Evolutionary conservation across 2,888 invertebrate genomes (phyloP), one percentile per base, ranked within the genome.

Genomic region (Apeira syringaria): DNA sequence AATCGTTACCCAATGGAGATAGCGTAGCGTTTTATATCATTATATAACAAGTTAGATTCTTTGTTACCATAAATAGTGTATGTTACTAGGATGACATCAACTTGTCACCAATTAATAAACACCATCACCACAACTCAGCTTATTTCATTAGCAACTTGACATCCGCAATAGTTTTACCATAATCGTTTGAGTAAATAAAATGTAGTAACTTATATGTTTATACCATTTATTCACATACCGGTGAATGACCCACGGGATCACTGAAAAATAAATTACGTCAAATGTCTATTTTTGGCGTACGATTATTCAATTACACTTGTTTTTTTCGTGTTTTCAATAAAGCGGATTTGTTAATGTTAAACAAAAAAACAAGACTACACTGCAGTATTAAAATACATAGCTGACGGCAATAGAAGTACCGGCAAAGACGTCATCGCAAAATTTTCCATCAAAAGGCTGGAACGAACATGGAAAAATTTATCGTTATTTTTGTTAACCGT

Each of bases 141-240:
- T 33, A 41, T 34, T 42, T 45, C 31, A 47, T 56, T 57, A 45
- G 46, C 47, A 10, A 32, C 22, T 7, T 30, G n/a, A 43, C 38
- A 53, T 56, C 48, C 53, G 56, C 43, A 38, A 47, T 46, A 24
- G 24, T 6, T 11, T 9, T 9, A 6, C 2, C 8, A 8, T 9
- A 24, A 26, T 6, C 10, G 11, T 20, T 7, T 20, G 20, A 20
- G 20, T 20, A 20, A n/a, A 24, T 5, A 20, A 10, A 22, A 9
- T 33, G 24, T 28, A n/a, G 26, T 12, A 22, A 24, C 18, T n/a
- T 18, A 5, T n/a, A 1, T 27, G 15, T 36, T 36, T 10, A 31
- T 31, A 36, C 13, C 28, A 28, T 28, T 29, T 9, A 28, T 44
- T 38, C 26, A 5, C 35, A 13, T 42, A 26, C 35, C 13, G 13